phyloP scores from a whole-genome alignment of 2,797 vertebrate genomes.

The Phalanger gymnotis region DNA sequence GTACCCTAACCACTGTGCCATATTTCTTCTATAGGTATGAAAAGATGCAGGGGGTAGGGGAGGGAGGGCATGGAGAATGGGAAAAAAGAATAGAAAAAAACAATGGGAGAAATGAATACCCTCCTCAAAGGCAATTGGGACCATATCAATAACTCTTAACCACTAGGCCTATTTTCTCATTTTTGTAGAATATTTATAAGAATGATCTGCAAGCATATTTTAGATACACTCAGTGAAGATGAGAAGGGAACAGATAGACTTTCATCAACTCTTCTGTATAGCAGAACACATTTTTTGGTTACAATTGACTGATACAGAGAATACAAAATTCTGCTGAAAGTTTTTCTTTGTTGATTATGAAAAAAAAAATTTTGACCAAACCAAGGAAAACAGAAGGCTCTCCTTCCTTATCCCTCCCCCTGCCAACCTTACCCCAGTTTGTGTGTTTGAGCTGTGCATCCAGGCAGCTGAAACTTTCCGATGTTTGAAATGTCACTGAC shows the following conservation, averaged over 20 bases:
- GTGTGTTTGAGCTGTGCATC: slow-evolving; percentile 80
- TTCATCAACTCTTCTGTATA: neutral
- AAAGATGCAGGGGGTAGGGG: neutral
- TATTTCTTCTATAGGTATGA: neutral
- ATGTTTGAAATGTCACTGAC: slow-evolving; percentile 77
- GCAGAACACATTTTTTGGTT: neutral
- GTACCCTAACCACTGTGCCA: neutral
- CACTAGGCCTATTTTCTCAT: neutral
- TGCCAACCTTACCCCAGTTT: slow-evolving; percentile 48
- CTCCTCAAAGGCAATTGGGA: neutral
- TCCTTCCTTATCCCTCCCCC: neutral
- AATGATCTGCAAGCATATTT: neutral
- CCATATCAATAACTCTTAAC: neutral
- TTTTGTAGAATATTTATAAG: neutral
- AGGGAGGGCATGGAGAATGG: neutral
- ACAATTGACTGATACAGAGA: neutral
- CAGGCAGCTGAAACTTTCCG: slow-evolving; percentile 88
- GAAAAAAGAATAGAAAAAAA: neutral
- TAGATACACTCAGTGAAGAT: neutral
- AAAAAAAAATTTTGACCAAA: neutral
- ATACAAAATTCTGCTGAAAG: neutral
- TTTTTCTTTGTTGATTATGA: neutral
- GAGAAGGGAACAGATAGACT: neutral
- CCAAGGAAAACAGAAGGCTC: neutral
- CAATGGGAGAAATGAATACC: neutral